Evolutionary conservation across 2,113 vertebrate species (phyloP).

Genomic region (Oceanodroma tethys): DNA sequence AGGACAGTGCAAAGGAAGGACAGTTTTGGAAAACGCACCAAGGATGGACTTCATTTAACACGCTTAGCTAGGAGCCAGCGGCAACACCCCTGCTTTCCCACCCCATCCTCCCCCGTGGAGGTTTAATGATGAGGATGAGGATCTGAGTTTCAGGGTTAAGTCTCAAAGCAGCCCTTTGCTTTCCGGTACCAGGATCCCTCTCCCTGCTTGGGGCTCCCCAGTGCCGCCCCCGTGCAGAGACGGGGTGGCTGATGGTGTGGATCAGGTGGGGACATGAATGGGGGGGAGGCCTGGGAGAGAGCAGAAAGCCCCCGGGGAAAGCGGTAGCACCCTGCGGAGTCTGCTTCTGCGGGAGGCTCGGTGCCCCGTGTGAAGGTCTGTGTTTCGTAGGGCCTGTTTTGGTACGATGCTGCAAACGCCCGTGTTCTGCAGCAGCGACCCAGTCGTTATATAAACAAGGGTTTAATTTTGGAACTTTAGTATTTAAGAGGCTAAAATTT

Average conservation of each 20-base stretch:
- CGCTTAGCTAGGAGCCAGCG: background rate
- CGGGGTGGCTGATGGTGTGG: too few species aligned
- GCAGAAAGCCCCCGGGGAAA: background rate
- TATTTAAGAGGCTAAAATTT: background rate
- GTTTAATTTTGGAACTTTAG: conserved; percentile 33
- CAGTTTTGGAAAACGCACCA: background rate
- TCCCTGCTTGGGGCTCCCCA: background rate
- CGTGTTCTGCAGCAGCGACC: background rate
- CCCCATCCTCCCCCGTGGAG: background rate
- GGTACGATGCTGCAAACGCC: background rate
- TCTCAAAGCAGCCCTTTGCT: background rate
- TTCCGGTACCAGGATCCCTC: background rate
- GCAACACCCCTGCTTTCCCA: background rate
- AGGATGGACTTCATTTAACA: background rate
- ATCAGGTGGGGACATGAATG: accelerated
- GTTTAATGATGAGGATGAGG: accelerated
- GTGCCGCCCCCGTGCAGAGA: background rate
- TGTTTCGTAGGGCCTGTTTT: background rate
- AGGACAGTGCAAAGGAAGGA: background rate
- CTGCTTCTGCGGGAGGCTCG: background rate
- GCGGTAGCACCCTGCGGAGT: background rate
- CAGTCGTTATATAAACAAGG: background rate
- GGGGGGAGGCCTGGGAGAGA: background rate
- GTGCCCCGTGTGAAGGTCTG: background rate
- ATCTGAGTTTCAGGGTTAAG: background rate